Base-by-base conservation (phyloP, 2,888 invertebrate genomes). In the Sycophila texana region DNA sequence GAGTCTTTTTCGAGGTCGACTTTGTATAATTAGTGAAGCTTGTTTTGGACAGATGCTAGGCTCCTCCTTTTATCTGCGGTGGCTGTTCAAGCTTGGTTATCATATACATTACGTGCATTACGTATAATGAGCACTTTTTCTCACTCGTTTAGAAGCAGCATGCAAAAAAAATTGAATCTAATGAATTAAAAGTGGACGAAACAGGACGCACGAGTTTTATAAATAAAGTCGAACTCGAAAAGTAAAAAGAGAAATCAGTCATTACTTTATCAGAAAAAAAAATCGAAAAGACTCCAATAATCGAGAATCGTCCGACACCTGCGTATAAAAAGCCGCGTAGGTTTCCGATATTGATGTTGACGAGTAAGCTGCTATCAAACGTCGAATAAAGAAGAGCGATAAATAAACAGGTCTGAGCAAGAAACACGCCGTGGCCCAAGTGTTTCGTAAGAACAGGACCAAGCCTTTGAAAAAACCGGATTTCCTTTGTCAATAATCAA, bases 21-120 rank as follows among this genome's bases (percentile, higher is more conserved):
- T 58, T 58, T 47, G 22, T 71, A 22, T 71, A 71, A 58, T 71
- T 71, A 71, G 71, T 49, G 18, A 16, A 71, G 61, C 53, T 72
- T 61, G 61, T 63, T 51, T 61, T 4, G 61, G 49, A 61, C 61
- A 14, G 61, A 26, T 26, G 51, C 18, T 53, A 49, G 14, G 51
- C 30, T 61, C 61, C 39, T 39, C 53, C 53, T 72, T 72, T 61
- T 61, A 72, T 57, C 53, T 18, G 61, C 30, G 72, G 51, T 49
- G n/a, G n/a, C 53, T 51, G 18, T 20, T 58, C 47, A 12, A 20
- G 71, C 47, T 71, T 47, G 47, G 26, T 61, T 72, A 53, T 61
- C 26, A 57, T n/a, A 4, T 61, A 22, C 30, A n/a, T 57, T 66
- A 55, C n/a, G 39, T 39, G 55, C 65, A 74, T 74, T 66, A 39